These are phyloP conservation scores for Mirza zaza DNA, from an alignment of 2,113 vertebrate species.

Conservation along the genomic window DNA sequence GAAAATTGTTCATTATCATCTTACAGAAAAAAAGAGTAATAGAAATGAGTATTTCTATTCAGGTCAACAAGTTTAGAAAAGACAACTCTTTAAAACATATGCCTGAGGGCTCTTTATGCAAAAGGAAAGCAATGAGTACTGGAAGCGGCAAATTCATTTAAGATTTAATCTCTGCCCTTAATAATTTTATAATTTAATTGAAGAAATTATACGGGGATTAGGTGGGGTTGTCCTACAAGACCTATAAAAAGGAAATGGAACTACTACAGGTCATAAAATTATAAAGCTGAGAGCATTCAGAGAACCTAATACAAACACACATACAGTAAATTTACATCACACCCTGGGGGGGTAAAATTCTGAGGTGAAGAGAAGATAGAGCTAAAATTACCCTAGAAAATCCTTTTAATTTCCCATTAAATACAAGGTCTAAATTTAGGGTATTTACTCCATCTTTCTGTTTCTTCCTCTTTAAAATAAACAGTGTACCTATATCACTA, in stretches of 20 bases:
- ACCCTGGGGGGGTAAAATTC: background rate
- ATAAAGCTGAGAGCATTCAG: background rate
- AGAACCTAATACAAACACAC: conserved; percentile 15
- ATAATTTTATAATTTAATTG: background rate
- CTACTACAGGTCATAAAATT: background rate
- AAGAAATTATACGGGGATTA: background rate
- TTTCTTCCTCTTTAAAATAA: conserved; percentile 21
- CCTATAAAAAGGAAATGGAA: background rate
- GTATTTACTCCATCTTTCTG: background rate
- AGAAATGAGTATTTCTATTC: background rate
- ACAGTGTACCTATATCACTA: background rate
- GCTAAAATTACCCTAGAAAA: background rate
- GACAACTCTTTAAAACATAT: background rate
- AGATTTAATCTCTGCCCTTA: background rate
- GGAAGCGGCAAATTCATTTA: background rate
- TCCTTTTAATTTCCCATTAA: background rate
- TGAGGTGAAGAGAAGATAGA: background rate
- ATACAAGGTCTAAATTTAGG: background rate
- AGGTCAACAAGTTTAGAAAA: background rate
- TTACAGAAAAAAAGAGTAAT: background rate
- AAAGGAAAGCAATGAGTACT: background rate
- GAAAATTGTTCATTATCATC: background rate
- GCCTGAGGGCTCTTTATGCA: background rate
- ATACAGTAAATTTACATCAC: background rate
- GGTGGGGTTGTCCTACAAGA: background rate